Evolutionary conservation across 1,140 invertebrate species (phyloP).

Genomic region (Drosophila novamexicana): DNA sequence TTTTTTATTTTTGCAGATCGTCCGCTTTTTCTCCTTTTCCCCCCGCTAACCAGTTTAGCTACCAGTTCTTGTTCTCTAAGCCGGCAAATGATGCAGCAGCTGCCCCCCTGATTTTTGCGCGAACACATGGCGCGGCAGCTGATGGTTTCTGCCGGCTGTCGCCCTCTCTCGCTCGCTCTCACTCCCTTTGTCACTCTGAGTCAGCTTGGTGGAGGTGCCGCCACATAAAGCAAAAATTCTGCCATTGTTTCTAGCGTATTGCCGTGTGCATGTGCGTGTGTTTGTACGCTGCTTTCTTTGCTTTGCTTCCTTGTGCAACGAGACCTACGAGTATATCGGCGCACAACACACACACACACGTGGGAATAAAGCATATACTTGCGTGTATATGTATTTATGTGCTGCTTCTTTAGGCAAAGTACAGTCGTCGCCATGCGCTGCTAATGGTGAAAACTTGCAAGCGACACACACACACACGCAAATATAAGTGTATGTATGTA

Average conservation of each 20-base stretch:
- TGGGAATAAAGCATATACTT: slow-evolving; percentile 28
- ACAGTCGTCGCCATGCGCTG: slow-evolving; percentile 62
- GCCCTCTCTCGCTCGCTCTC: slow-evolving; percentile 25
- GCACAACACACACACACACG: slow-evolving; percentile 33
- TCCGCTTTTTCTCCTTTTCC: slow-evolving; percentile 11
- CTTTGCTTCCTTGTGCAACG: slow-evolving; percentile 58
- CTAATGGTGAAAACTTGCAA: slow-evolving; percentile 75
- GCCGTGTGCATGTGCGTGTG: slow-evolving; percentile 12
- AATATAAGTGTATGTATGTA: slow-evolving; percentile 10
- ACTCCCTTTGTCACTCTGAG: slow-evolving; percentile 25
- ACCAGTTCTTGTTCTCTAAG: slow-evolving; percentile 28
- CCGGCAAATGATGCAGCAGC: slow-evolving; percentile 41
- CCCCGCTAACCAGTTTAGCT: slow-evolving; percentile 31
- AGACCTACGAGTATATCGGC: slow-evolving; percentile 37
- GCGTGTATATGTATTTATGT: slow-evolving; percentile 19
- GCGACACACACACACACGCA: slow-evolving; percentile 40
- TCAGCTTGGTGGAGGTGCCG: slow-evolving; percentile 38
- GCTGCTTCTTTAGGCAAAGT: slow-evolving; percentile 53
- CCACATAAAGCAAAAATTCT: slow-evolving; percentile 50
- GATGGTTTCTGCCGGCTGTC: slow-evolving; percentile 20
- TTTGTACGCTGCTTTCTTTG: slow-evolving; percentile 57
- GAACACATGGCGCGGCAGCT: slow-evolving; percentile 56
- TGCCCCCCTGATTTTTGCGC: slow-evolving; percentile 33
- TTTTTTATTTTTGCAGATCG: slow-evolving; percentile 25
- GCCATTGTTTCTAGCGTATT: slow-evolving; percentile 57